These are phyloP conservation scores for Cactoblastis cactorum DNA, from an alignment of 2,888 invertebrate species.

Conservation along the genomic window DNA sequence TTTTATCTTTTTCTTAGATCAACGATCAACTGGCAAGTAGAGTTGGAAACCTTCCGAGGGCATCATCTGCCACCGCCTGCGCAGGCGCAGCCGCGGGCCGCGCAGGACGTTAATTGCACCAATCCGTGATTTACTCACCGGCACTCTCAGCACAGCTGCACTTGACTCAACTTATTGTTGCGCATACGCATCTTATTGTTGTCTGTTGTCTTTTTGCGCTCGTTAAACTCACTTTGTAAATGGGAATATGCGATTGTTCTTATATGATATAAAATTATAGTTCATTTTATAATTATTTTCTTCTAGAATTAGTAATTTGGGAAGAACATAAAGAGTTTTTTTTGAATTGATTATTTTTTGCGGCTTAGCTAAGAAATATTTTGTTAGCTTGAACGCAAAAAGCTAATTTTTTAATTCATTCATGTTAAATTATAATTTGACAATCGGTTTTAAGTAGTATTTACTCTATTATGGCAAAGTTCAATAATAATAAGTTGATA, in stretches of 20 bases:
- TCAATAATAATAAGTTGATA: too few relatives aligned
- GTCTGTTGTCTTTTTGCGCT: slow-evolving; percentile 3
- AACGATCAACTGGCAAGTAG: neutral
- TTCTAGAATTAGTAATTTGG: too few relatives aligned
- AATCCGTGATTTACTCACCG: slow-evolving; percentile 62
- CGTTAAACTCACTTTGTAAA: slow-evolving; percentile 1
- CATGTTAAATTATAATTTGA: neutral
- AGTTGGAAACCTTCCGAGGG: neutral
- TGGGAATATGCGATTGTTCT: slow-evolving; percentile 3
- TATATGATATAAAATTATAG: too few relatives aligned
- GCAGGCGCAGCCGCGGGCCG: slow-evolving; percentile 33
- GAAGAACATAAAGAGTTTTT: too few relatives aligned
- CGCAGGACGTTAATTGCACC: slow-evolving; percentile 59
- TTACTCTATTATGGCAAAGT: too few relatives aligned
- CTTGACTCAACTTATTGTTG: slow-evolving; percentile 58
- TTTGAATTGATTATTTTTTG: neutral
- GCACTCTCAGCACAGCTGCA: slow-evolving; percentile 56
- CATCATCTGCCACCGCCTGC: slow-evolving; percentile 14
- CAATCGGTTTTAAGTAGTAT: too few relatives aligned
- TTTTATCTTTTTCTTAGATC: neutral
- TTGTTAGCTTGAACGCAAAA: neutral
- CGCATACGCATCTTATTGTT: slow-evolving; percentile 9
- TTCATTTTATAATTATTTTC: too few relatives aligned
- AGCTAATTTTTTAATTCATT: neutral
- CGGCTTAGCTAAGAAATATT: neutral